phyloP scores from a whole-genome alignment of 2,797 vertebrate species.

The Poecile montanus region DNA sequence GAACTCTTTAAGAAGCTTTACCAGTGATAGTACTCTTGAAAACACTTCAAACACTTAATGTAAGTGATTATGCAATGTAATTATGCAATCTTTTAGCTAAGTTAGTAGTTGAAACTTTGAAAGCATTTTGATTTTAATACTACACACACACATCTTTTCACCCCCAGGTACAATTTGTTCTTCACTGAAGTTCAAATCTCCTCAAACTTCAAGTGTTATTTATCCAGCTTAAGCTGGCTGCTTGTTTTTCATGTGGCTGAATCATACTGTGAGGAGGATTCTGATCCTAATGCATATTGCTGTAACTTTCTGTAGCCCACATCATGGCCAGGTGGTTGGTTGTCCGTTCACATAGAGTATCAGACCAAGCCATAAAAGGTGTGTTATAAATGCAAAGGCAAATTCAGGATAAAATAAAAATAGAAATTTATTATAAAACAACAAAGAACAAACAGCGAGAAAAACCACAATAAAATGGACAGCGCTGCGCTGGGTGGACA shows the following conservation, averaged over 20 bases:
- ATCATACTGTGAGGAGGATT: constrained; percentile 19
- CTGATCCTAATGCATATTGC: constrained; percentile 1
- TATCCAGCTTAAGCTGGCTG: neutral
- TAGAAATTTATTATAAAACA: no score
- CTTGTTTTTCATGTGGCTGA: constrained; percentile 9
- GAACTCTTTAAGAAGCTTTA: neutral
- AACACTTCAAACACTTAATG: neutral
- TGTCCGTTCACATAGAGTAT: neutral
- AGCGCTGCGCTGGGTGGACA: no score
- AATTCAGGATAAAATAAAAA: no score
- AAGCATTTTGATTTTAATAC: neutral
- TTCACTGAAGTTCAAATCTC: neutral
- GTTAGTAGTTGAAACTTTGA: constrained; percentile 23
- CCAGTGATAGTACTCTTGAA: neutral
- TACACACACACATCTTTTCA: neutral
- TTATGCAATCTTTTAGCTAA: neutral
- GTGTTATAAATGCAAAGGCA: no score
- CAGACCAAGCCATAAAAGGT: neutral
- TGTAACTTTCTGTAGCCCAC: constrained; percentile 9
- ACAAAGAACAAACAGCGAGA: no score
- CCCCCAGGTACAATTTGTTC: constrained; percentile 12
- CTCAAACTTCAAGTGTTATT: constrained; percentile 7
- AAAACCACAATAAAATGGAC: no score
- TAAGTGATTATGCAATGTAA: no score
- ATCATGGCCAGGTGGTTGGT: neutral